These are phyloP conservation scores for Pipra filicauda DNA, from an alignment of 2,113 vertebrate species.

Conservation along the genomic window DNA sequence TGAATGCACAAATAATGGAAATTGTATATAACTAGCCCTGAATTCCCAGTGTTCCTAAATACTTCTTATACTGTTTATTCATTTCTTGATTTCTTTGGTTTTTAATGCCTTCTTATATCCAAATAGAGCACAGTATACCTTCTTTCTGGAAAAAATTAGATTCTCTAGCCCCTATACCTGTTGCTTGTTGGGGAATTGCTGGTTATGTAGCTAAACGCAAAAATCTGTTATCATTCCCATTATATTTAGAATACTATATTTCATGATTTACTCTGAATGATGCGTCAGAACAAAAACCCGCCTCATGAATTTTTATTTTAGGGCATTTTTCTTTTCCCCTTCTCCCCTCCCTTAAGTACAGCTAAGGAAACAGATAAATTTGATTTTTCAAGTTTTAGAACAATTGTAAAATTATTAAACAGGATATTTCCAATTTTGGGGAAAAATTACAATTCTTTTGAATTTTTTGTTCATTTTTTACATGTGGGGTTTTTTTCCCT, in stretches of 20 bases:
- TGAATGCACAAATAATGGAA: not conserved
- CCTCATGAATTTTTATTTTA: not conserved
- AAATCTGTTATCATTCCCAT: not conserved
- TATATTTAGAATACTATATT: not conserved
- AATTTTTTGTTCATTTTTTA: not conserved
- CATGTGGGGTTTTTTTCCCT: rapidly evolving
- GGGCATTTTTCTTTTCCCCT: not conserved
- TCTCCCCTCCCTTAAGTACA: not conserved
- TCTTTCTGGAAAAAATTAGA: no score
- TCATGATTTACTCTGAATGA: not conserved
- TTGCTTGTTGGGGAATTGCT: not conserved
- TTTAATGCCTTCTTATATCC: no score
- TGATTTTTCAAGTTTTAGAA: not conserved
- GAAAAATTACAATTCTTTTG: not conserved
- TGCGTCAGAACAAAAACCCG: not conserved
- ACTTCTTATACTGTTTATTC: not conserved
- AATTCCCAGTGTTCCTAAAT: not conserved
- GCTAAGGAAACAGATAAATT: not conserved
- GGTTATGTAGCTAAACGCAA: not conserved
- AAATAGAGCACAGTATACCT: no score
- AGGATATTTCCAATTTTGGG: not conserved
- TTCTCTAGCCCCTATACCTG: not conserved
- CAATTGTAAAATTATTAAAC: not conserved
- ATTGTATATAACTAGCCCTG: not conserved
- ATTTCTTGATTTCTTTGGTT: not conserved